A percentile compares a stretch with the other conserved stretches of the same genome.
These are phyloP conservation scores for Bradynema listronoti DNA, from an alignment of 1,140 invertebrate genomes.

Conservation along the genomic window DNA sequence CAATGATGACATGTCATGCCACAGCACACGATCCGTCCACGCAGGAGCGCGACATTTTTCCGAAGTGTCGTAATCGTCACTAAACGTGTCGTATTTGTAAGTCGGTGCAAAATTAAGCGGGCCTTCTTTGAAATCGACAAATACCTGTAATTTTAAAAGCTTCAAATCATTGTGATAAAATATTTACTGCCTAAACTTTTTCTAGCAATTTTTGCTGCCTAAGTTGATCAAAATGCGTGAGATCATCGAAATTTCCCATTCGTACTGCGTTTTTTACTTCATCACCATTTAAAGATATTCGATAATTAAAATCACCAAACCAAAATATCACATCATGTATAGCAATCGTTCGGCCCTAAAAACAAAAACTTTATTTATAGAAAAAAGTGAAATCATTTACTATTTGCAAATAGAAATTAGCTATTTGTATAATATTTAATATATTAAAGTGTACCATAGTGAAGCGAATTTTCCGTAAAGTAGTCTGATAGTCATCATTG, in stretches of 20 bases:
- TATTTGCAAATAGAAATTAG: constrained; percentile 1
- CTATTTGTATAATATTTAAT: constrained; percentile 4
- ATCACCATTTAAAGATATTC: constrained; percentile 89
- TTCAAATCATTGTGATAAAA: no score
- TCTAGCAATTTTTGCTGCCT: constrained; percentile 64
- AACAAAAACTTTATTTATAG: neutral
- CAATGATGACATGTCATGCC: constrained; percentile 69
- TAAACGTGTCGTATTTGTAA: constrained; percentile 98
- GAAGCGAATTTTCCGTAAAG: constrained; percentile 82
- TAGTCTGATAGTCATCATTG: constrained; percentile 92
- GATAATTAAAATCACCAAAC: constrained; percentile 99
- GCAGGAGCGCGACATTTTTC: constrained; percentile 85
- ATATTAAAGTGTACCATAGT: constrained; percentile 68
- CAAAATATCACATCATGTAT: constrained; percentile 98
- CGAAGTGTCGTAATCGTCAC: constrained; percentile 97
- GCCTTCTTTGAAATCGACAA: constrained; percentile 87
- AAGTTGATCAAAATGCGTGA: constrained; percentile 83
- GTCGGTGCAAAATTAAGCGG: constrained; percentile 86
- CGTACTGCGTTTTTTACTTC: constrained; percentile 79
- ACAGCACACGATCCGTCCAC: constrained; percentile 92
- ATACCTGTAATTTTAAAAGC: constrained; percentile 68
- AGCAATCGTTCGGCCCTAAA: constrained; percentile 72
- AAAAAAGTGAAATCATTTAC: neutral
- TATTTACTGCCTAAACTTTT: no score
- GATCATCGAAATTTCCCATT: constrained; percentile 70